Evolutionary conservation across 2,797 vertebrate species (phyloP), one percentile per base, ranked within the genome.

Genomic region (Acanthis flammea): DNA sequence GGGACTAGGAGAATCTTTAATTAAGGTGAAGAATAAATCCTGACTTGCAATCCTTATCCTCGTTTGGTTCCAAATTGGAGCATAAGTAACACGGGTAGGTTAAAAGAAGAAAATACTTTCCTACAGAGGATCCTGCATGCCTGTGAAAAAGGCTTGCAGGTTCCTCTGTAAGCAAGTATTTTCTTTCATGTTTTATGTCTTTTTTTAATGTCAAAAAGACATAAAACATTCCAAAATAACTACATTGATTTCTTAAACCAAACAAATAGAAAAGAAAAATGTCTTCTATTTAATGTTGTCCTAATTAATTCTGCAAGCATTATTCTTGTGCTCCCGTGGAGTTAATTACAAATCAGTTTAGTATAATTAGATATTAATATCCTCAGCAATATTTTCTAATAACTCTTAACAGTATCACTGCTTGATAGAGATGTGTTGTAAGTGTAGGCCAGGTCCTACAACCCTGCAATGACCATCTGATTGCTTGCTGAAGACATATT

Each of bases 331-430:
- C 58, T 97, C 93, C 96, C 94, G 84, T 93, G 95, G 91, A 96
- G 92, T 96, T 97, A 97, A 98, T 97, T 97, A 97, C 74, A 95
- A 97, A 97, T 97, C 93, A 96, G 93, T 97, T 98, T 97, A 91
- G 91, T 88, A 83, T 97, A 97, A 98, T 98, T 97, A 97, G 95
- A 82, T 97, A 97, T 97, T 97, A 98, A 97, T 96, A 97, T 94
- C 70, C 73, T 97, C 86, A 79, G 92, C 86, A 97, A 97, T 96
- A 94, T 96, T 97, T 97, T 94, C 86, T 97, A 98, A 97, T 97
- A 97, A 97, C 85, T 97, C 90, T 95, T 94, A 97, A 95, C 51
- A 94, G 86, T 86, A 79, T 91, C 95, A 92, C 84, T 97, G 89
- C 85, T 95, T 11, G 1, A 83, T 60, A 87, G n/a, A 97, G 53